Percentiles rank a stretch among this genome's conserved stretches.
phyloP scores from a whole-genome alignment of 2,888 invertebrate species.

The Lamellibrachia columna region DNA sequence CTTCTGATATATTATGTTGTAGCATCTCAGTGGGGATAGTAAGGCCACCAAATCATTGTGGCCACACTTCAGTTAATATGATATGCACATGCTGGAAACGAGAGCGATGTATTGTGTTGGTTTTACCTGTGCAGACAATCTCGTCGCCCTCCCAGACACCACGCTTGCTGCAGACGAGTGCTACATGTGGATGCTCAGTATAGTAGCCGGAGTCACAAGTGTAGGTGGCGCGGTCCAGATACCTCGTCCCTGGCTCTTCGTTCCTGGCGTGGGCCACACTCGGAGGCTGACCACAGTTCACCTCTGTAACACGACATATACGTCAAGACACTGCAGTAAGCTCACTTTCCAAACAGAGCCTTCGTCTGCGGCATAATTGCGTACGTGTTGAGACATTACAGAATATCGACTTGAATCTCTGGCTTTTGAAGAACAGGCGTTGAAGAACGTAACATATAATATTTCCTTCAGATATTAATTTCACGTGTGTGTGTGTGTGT shows the following conservation, averaged over 20 bases:
- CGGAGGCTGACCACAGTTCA: slow-evolving; percentile 5
- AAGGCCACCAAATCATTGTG: neutral
- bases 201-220: neutral
- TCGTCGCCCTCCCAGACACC: neutral
- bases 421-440: no score
- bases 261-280: neutral
- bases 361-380: no score
- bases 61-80: neutral
- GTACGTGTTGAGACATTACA: no score
- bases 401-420: no score
- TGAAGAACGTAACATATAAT: no score
- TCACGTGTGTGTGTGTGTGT: no score
- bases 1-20: no score
- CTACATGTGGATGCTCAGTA: neutral
- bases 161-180: neutral
- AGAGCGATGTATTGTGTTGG: neutral
- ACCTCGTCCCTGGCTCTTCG: neutral
- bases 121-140: neutral
- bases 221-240: neutral
- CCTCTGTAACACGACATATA: neutral
- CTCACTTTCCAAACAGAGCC: neutral
- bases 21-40: no score
- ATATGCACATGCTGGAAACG: neutral
- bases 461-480: no score
- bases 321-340: neutral